phyloP scores from a whole-genome alignment of 2,888 invertebrate species.

The Sarcophaga rosellei region DNA sequence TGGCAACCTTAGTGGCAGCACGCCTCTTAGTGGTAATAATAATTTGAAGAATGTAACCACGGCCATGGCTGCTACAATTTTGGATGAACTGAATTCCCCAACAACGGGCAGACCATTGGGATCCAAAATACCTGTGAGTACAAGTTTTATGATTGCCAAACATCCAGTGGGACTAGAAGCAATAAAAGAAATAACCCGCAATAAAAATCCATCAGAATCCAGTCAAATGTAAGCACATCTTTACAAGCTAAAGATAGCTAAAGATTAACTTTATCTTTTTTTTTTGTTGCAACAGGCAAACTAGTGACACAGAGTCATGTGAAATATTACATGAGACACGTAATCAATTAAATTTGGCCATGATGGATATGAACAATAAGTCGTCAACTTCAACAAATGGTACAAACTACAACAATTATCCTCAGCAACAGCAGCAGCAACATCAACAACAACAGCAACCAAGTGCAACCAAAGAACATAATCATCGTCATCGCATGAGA shows the following conservation, averaged over 20 bases:
- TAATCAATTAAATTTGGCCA: slow-evolving; percentile 76
- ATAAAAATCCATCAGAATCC: slow-evolving; percentile 83
- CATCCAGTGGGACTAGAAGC: slow-evolving; percentile 90
- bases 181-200: slow-evolving; percentile 88
- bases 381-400: slow-evolving; percentile 69
- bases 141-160: slow-evolving; percentile 80
- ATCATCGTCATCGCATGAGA: slow-evolving; percentile 77
- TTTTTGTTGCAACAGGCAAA: slow-evolving; percentile 76
- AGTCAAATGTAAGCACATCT: slow-evolving; percentile 80
- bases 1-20: slow-evolving; percentile 78
- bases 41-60: slow-evolving; percentile 71
- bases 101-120: slow-evolving; percentile 68
- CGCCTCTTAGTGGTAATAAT: slow-evolving; percentile 77
- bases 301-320: slow-evolving; percentile 81
- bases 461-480: slow-evolving; percentile 75
- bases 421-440: slow-evolving; percentile 53
- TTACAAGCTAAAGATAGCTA: not conserved
- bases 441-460: slow-evolving; percentile 55
- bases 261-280: no score
- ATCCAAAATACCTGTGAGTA: slow-evolving; percentile 79
- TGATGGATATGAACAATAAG: slow-evolving; percentile 73
- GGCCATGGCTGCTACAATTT: slow-evolving; percentile 68
- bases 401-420: slow-evolving; percentile 67
- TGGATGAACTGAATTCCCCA: slow-evolving; percentile 76
- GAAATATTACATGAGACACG: slow-evolving; percentile 81